phyloP scores from a whole-genome alignment of 2,113 vertebrate species.

The Cryptotis parvus region DNA sequence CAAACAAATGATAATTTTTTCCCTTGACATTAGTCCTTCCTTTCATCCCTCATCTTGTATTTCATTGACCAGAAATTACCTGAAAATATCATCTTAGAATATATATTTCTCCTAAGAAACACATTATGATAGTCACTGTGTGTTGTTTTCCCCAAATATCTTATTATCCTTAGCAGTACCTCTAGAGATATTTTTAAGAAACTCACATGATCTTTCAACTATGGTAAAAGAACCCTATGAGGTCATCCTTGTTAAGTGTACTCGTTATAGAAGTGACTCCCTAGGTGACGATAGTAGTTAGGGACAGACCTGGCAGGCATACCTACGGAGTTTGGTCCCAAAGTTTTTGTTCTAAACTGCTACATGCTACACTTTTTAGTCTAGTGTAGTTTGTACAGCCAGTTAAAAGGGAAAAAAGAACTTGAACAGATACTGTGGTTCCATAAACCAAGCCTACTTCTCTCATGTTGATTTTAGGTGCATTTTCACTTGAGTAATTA shows the following conservation, averaged over 20 bases:
- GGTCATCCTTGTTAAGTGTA: background rate
- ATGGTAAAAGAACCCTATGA: background rate
- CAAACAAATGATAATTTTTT: background rate
- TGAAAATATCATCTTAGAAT: constrained; percentile 8
- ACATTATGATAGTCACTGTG: background rate
- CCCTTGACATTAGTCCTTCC: background rate
- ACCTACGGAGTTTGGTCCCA: background rate
- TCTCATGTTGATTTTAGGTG: background rate
- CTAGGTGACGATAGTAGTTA: background rate
- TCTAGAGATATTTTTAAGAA: constrained; percentile 12
- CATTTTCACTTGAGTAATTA: background rate
- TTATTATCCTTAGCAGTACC: background rate
- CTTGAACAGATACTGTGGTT: background rate
- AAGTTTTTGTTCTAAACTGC: background rate
- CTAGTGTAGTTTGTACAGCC: background rate
- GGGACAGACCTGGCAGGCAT: background rate
- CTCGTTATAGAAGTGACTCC: background rate
- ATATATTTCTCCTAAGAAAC: background rate
- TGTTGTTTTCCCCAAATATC: background rate
- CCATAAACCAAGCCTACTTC: background rate
- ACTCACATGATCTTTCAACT: background rate
- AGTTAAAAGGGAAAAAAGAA: background rate
- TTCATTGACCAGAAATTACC: background rate
- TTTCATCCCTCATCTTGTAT: background rate
- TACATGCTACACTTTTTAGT: background rate